Evolutionary conservation across 1,140 invertebrate species (phyloP).

Genomic region (Drosophila truncata): DNA sequence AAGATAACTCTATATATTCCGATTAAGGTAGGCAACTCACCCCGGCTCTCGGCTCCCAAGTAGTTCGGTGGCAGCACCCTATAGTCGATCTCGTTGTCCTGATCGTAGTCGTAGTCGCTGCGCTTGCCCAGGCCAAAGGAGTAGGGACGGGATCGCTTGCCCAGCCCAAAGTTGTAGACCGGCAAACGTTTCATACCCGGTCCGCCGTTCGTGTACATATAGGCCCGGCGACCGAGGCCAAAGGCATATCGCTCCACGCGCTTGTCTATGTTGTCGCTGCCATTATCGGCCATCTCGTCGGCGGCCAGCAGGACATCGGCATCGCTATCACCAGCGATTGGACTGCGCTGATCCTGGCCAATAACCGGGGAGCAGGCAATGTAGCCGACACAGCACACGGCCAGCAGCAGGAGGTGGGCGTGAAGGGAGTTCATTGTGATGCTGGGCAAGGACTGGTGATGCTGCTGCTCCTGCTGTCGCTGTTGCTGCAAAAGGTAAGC

Average conservation of each 20-base stretch:
- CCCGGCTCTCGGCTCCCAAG: conserved; percentile 40
- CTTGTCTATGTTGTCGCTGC: conserved; percentile 71
- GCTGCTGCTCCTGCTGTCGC: conserved; percentile 13
- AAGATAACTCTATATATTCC: background rate
- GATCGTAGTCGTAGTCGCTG: conserved; percentile 71
- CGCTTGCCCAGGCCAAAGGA: conserved; percentile 85
- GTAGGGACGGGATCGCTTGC: conserved; percentile 81
- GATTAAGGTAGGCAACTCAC: conserved; percentile 2
- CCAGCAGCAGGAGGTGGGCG: conserved; percentile 61
- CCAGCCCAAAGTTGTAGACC: conserved; percentile 83
- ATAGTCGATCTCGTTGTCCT: conserved; percentile 66
- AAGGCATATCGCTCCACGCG: conserved; percentile 78
- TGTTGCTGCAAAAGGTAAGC: conserved; percentile 32
- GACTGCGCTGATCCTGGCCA: conserved; percentile 47
- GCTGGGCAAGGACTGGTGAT: conserved; percentile 20
- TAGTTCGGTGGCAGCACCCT: conserved; percentile 52
- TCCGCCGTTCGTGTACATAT: conserved; percentile 79
- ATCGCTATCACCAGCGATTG: conserved; percentile 43
- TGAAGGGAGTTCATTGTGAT: conserved; percentile 70
- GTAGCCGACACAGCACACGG: conserved; percentile 69
- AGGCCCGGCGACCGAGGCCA: conserved; percentile 76
- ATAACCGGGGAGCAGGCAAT: conserved; percentile 64
- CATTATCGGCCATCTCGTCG: conserved; percentile 47
- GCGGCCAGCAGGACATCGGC: conserved; percentile 34
- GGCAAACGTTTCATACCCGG: conserved; percentile 81